Conservation (phyloP, 2,113 vertebrate genomes). For the Sarotherodon lohbergeri region DNA sequence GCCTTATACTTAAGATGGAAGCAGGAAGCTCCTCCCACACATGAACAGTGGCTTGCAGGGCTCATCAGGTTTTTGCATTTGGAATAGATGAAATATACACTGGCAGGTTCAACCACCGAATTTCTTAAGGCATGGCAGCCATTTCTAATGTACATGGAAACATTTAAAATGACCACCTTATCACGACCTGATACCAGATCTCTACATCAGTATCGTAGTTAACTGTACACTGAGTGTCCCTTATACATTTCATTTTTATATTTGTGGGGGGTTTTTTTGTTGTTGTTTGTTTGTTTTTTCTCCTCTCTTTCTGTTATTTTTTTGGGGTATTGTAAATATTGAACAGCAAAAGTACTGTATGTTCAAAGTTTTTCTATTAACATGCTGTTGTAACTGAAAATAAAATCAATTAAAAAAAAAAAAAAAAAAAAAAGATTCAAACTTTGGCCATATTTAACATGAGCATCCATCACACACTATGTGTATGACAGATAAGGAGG, state of each 20-base stretch:
- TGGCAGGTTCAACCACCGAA: background rate
- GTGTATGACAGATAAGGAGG: background rate
- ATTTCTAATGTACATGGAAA: background rate
- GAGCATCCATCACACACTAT: background rate
- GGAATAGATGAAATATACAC: background rate
- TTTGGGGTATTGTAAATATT: background rate
- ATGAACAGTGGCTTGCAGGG: background rate
- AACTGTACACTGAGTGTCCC: background rate
- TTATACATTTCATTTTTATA: background rate
- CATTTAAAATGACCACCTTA: background rate
- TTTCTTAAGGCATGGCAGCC: background rate
- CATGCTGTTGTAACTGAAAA: background rate
- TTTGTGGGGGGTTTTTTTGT: background rate
- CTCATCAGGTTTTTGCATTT: too few relatives aligned
- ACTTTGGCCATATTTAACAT: background rate
- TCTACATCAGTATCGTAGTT: background rate
- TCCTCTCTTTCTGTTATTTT: background rate
- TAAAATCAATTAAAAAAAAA: accelerated
- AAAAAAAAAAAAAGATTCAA: accelerated
- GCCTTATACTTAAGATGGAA: background rate
- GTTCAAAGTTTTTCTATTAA: background rate
- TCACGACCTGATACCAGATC: background rate
- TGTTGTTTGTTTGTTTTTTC: background rate
- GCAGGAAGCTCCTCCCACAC: background rate
- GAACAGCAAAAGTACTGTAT: background rate